Evolutionary conservation across 2,797 vertebrate genomes (phyloP).

Genomic region (Serranus cabrilla): DNA sequence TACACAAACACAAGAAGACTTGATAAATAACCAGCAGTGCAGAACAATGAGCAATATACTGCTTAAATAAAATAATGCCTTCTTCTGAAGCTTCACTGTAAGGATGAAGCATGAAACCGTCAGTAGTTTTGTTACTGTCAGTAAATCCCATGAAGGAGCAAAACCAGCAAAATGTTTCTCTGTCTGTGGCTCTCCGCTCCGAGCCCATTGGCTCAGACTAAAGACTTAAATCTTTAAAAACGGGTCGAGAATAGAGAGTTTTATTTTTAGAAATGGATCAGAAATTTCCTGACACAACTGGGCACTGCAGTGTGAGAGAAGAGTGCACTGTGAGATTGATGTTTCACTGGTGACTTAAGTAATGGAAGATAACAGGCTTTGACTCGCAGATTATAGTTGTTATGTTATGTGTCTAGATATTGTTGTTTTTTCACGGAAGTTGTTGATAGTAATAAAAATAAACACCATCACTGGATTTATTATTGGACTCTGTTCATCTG

Average conservation of each 20-base stretch:
- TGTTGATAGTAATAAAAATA: not conserved
- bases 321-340: no score
- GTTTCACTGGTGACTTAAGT: no score
- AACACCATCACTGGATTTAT: no score
- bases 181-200: not conserved
- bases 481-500: no score
- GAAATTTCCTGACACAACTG: not conserved
- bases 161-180: not conserved
- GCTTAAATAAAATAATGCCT: not conserved
- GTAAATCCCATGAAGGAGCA: not conserved
- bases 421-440: not conserved
- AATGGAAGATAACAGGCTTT: no score
- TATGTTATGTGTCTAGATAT: not conserved
- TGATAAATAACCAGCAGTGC: not conserved
- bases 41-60: not conserved
- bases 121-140: not conserved
- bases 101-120: not conserved
- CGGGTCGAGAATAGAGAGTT: not conserved
- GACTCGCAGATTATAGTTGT: no score
- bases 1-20: not conserved
- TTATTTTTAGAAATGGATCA: not conserved
- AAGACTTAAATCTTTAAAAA: slow-evolving; percentile 16
- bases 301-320: not conserved
- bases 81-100: not conserved
- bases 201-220: not conserved